phyloP scores from a whole-genome alignment of 2,888 invertebrate species.

The Sclerodermus sp. region DNA sequence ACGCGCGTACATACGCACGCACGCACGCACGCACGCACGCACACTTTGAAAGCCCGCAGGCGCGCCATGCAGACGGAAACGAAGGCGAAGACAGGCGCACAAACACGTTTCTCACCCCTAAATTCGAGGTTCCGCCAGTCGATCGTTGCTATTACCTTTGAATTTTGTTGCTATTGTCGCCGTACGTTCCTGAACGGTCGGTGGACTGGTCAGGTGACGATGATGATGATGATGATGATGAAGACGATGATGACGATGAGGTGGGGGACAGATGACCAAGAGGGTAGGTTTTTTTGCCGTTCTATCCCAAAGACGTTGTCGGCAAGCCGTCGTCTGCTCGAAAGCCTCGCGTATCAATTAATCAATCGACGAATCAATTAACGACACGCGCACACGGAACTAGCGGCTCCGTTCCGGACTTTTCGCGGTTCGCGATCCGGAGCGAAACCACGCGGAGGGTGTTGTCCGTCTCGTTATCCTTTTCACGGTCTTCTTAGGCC shows the following conservation, averaged over 20 bases:
- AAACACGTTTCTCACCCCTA: too few relatives aligned
- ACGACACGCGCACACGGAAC: too few relatives aligned
- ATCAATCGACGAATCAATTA: too few relatives aligned
- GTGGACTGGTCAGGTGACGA: conserved; percentile 8
- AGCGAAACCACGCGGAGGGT: conserved; percentile 4
- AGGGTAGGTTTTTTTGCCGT: background rate
- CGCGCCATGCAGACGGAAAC: too few relatives aligned
- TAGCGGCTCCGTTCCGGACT: too few relatives aligned
- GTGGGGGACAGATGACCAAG: background rate
- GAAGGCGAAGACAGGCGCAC: too few relatives aligned
- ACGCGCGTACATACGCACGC: background rate
- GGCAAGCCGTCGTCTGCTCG: conserved; percentile 36
- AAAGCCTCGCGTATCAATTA: conserved; percentile 7
- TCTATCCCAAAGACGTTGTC: conserved; percentile 36
- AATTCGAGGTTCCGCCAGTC: too few relatives aligned
- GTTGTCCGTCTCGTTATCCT: conserved; percentile 4
- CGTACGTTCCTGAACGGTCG: conserved; percentile 48
- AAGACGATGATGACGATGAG: background rate
- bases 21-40: conserved; percentile 6
- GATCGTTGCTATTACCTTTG: conserved; percentile 19
- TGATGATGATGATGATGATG: background rate
- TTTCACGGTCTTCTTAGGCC: too few relatives aligned
- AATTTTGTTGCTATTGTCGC: conserved; percentile 29
- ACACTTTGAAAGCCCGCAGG: background rate
- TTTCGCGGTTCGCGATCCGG: too few relatives aligned